Evolutionary conservation across 2,888 invertebrate genomes (phyloP).

Genomic region (Napeogenes inachia): DNA sequence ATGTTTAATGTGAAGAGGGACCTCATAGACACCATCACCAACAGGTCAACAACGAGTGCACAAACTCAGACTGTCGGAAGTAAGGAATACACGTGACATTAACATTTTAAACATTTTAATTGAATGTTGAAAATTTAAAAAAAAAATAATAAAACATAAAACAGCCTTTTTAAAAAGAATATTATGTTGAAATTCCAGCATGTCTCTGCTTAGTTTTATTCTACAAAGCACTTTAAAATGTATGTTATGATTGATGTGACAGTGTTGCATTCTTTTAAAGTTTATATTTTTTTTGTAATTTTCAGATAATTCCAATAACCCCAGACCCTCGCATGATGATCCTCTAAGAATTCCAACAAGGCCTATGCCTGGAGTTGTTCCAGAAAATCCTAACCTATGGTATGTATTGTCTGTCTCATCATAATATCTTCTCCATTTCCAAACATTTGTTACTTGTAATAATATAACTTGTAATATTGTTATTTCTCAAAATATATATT

Average conservation of each 20-base stretch:
- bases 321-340: constrained; percentile 47
- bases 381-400: constrained; percentile 61
- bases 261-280: neutral
- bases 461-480: too few relatives aligned
- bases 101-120: too few relatives aligned
- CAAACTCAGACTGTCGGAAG: constrained; percentile 69
- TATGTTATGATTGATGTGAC: neutral
- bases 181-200: too few relatives aligned
- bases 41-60: constrained; percentile 56
- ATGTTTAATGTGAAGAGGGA: constrained; percentile 80
- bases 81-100: constrained; percentile 31
- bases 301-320: constrained; percentile 38
- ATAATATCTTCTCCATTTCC: neutral
- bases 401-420: constrained; percentile 31
- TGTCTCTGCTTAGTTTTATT: neutral
- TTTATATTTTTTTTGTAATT: constrained; percentile 3
- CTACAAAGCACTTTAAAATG: neutral
- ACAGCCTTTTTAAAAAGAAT: too few relatives aligned
- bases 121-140: too few relatives aligned
- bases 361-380: constrained; percentile 48
- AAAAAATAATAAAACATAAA: too few relatives aligned
- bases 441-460: too few relatives aligned
- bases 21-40: constrained; percentile 80
- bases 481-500: too few relatives aligned
- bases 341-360: constrained; percentile 55